These are phyloP conservation scores for Agrilus biguttatus DNA, from an alignment of 2,888 invertebrate genomes.

Conservation along the genomic window DNA sequence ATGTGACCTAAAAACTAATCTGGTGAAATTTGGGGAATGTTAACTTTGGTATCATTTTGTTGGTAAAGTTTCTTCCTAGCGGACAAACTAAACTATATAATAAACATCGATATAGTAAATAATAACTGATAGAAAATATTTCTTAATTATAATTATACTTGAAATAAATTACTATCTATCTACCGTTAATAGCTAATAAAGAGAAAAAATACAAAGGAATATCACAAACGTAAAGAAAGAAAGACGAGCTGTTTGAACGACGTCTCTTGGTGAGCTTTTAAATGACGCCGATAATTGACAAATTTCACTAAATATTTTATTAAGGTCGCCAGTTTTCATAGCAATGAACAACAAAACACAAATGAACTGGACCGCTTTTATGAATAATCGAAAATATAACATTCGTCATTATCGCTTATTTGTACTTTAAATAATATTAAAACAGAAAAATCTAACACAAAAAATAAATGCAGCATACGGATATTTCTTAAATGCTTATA, in stretches of 20 bases:
- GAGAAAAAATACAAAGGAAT: slow-evolving; percentile 3
- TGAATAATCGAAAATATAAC: no score
- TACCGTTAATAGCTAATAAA: not conserved
- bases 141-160: not conserved
- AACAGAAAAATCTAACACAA: not conserved
- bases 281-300: no score
- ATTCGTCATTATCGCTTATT: no score
- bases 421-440: no score
- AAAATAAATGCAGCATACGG: not conserved
- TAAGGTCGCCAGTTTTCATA: no score
- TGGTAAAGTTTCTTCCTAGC: slow-evolving; percentile 20
- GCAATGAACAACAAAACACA: no score
- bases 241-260: no score
- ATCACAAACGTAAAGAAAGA: not conserved
- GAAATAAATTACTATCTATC: slow-evolving; percentile 10
- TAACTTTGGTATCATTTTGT: slow-evolving; percentile 53
- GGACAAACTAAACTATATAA: slow-evolving; percentile 1
- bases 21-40: slow-evolving; percentile 46
- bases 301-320: no score
- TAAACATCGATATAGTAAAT: slow-evolving; percentile 10
- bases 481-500: not conserved
- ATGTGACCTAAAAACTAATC: not conserved
- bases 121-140: slow-evolving; percentile 14
- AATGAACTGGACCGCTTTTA: no score
- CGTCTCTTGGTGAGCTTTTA: no score